Evolutionary conservation across 2,888 invertebrate genomes (phyloP).

Genomic region (Nephrotoma flavescens): DNA sequence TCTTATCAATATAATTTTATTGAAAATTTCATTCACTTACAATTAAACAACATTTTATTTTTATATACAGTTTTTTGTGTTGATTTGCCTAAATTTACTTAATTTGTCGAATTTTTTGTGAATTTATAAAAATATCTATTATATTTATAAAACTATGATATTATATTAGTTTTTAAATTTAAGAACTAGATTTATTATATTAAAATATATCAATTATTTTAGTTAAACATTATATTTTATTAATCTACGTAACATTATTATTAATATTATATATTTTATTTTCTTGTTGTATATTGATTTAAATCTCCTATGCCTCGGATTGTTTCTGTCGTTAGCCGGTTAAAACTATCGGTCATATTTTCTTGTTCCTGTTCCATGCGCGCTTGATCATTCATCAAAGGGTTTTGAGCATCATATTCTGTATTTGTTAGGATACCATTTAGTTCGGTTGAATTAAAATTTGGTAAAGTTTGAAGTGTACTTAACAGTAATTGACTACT

Average conservation of each 20-base stretch:
- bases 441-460: constrained; percentile 37
- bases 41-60: not conserved
- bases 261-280: not conserved
- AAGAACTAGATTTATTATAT: not conserved
- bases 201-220: not conserved
- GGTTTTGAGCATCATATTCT: constrained; percentile 12
- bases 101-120: not conserved
- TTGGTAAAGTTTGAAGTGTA: constrained; percentile 21
- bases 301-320: constrained; percentile 15
- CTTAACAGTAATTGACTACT: not conserved
- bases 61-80: too few species aligned
- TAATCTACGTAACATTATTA: not conserved
- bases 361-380: constrained; percentile 22
- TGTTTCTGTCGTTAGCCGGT: constrained; percentile 33
- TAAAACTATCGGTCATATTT: constrained; percentile 40
- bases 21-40: not conserved
- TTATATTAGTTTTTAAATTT: not conserved
- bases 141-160: not conserved
- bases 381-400: constrained; percentile 11
- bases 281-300: not conserved
- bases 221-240: not conserved
- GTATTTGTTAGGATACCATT: constrained; percentile 16
- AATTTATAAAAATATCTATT: not conserved
- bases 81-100: not conserved
- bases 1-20: not conserved